These are phyloP conservation scores for Dipodomys ordii DNA, from an alignment of 2,113 vertebrate species.

Conservation along the genomic window DNA sequence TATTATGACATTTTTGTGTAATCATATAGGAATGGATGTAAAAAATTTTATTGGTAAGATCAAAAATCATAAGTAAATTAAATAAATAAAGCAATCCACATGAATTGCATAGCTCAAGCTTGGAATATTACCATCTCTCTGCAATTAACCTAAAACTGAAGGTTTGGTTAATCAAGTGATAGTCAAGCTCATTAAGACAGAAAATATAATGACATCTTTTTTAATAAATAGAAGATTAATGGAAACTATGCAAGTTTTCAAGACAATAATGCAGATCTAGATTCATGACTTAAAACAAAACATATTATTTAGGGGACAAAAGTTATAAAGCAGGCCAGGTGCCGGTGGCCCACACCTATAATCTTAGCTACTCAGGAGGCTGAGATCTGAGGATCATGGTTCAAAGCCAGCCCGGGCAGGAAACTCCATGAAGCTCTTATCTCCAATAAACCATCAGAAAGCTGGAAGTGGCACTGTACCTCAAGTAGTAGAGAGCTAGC, in stretches of 20 bases:
- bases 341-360: no score
- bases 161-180: background rate
- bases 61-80: constrained; percentile 28
- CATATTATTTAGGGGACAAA: constrained; percentile 12
- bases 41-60: background rate
- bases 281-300: background rate
- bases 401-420: no score
- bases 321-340: background rate
- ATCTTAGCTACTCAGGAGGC: no score
- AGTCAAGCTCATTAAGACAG: background rate
- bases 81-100: constrained; percentile 7
- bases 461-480: no score
- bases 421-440: no score
- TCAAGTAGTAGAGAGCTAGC: no score
- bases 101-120: background rate
- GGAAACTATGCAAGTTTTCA: constrained; percentile 17
- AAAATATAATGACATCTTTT: background rate
- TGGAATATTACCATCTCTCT: background rate
- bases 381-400: no score
- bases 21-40: background rate
- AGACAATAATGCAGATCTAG: background rate
- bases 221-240: constrained; percentile 18
- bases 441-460: no score
- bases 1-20: background rate
- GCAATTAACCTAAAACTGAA: background rate